A percentile compares a stretch with the other conserved stretches of the same genome.
phyloP scores from a whole-genome alignment of 2,797 vertebrate genomes.

The Ibycter americanus region DNA sequence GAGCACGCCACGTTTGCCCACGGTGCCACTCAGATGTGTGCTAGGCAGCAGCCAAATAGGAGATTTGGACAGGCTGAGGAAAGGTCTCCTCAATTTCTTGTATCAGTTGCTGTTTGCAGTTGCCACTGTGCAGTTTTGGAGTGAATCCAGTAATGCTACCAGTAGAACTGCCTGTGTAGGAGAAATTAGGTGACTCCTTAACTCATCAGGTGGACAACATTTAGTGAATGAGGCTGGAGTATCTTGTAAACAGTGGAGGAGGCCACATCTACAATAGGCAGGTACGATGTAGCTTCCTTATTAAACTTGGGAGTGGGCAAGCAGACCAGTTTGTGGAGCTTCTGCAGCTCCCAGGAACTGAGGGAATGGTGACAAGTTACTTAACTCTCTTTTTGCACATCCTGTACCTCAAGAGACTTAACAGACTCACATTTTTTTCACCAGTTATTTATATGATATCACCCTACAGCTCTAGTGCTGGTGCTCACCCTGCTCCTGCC shows the following conservation, averaged over 20 bases:
- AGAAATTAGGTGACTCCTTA: not conserved
- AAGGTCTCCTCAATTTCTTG: not conserved
- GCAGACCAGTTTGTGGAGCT: not conserved
- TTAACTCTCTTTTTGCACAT: not conserved
- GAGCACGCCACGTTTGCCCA: not conserved
- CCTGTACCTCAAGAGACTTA: not conserved
- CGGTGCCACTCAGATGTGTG: not conserved
- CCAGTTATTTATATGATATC: not conserved
- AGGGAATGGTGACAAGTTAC: not conserved
- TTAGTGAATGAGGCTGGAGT: not conserved
- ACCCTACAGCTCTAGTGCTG: not conserved
- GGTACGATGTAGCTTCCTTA: not conserved
- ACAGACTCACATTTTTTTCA: not conserved
- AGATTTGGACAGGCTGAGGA: not conserved
- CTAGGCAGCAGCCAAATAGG: not conserved
- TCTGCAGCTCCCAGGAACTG: not conserved
- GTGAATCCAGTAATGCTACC: not conserved
- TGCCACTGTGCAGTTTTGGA: not conserved
- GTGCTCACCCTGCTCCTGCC: not conserved
- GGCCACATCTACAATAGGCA: not conserved
- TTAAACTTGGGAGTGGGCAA: not conserved
- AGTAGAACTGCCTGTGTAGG: not conserved
- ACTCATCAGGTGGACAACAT: not conserved
- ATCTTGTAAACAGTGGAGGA: not conserved
- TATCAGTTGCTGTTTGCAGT: not conserved